phyloP scores from a whole-genome alignment of 2,113 vertebrate species.

The Crotalus viridis region DNA sequence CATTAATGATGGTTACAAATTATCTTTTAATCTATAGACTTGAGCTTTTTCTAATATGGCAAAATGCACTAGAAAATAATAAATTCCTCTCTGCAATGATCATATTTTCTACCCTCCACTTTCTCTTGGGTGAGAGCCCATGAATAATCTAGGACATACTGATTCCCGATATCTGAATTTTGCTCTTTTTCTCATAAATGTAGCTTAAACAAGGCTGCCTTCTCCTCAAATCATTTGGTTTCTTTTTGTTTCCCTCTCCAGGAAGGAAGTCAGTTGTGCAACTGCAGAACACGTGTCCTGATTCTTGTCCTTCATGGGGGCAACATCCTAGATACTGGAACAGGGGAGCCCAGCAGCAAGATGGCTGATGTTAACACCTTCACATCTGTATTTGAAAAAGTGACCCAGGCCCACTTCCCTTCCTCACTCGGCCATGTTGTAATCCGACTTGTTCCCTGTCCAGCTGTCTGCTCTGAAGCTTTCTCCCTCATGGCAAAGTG shows the following conservation, averaged over 20 bases:
- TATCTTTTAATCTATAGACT: not conserved
- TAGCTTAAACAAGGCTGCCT: not conserved
- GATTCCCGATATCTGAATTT: not conserved
- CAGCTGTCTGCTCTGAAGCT: constrained; percentile 91
- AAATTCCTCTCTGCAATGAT: not conserved
- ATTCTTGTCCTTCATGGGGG: constrained; percentile 93
- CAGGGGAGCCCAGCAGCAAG: constrained; percentile 85
- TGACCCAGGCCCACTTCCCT: constrained; percentile 87
- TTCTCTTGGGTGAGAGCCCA: not conserved
- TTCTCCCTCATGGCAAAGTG: constrained; percentile 95
- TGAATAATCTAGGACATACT: not conserved
- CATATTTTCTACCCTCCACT: not conserved
- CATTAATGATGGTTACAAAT: not conserved
- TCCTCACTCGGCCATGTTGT: constrained; percentile 86
- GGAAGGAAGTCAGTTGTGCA: constrained; percentile 72
- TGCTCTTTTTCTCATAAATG: not conserved
- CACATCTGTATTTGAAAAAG: constrained; percentile 88
- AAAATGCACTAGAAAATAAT: not conserved
- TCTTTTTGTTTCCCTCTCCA: constrained; percentile 40
- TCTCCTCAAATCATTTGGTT: not conserved
- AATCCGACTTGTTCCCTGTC: constrained; percentile 89
- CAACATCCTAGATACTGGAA: constrained; percentile 86
- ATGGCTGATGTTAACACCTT: constrained; percentile 85
- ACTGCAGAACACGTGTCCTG: constrained; percentile 88
- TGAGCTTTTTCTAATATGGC: not conserved